Evolutionary conservation across 2,113 vertebrate species (phyloP).

Genomic region (Acanthisitta chloris): DNA sequence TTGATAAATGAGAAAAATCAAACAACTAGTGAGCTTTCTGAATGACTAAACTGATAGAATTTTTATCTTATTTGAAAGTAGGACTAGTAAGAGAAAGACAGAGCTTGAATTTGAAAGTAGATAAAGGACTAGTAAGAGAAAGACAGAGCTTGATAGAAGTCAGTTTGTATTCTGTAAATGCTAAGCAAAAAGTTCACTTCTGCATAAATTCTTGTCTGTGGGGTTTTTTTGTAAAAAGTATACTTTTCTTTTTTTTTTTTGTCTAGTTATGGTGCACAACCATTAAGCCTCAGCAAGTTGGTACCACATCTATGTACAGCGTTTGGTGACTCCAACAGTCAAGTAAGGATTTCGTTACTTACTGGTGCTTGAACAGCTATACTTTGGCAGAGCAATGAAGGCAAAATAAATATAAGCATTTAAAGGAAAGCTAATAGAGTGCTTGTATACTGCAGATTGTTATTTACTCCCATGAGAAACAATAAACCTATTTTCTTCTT

Average conservation of each 20-base stretch:
- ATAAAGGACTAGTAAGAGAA: neutral
- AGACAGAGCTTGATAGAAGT: neutral
- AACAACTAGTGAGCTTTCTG: neutral
- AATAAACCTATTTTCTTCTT: neutral
- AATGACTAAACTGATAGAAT: neutral
- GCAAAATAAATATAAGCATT: neutral
- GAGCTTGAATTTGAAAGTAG: neutral
- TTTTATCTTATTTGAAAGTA: neutral
- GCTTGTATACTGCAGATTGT: neutral
- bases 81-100: neutral
- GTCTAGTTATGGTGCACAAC: conserved; percentile 83
- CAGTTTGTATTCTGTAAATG: neutral
- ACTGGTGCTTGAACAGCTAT: neutral
- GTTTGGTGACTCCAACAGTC: conserved; percentile 90
- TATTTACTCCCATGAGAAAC: neutral
- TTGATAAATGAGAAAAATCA: neutral
- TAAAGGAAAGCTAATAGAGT: neutral
- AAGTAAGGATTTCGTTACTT: conserved; percentile 76
- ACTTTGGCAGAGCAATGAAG: neutral
- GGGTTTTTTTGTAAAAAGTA: neutral
- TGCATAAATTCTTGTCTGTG: neutral
- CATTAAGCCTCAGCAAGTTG: conserved; percentile 89
- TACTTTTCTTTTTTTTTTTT: neutral
- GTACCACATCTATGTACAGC: conserved; percentile 88
- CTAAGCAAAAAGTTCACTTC: neutral